Base-by-base conservation (phyloP, 2,797 vertebrate genomes). In the Thunnus albacares region DNA sequence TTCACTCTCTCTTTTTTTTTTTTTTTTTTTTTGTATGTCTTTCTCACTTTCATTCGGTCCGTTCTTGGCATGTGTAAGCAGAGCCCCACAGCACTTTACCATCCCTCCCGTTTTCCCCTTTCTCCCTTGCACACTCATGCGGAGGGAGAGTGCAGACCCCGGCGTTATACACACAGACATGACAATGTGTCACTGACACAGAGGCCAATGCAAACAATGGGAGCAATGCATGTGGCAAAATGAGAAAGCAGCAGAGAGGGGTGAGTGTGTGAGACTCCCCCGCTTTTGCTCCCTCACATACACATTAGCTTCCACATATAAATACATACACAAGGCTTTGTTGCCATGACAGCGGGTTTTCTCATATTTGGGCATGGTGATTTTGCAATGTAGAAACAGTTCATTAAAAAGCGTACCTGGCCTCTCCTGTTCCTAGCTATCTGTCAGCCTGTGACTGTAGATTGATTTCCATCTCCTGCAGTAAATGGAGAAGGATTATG, bases 131-230 rank as follows among this genome's bases (percentile, higher is more conserved):
- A 81, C 72, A 47, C 83, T 73, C 75, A 56, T 71, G 77, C 51
- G 71, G 76, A 71, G 81, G 69, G 71, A 63, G 82, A 38, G 87
- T n/a, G 76, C 83, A 47, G 79, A 75, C 67, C 85, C 80, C 59
- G 15, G 82, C 64, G 73, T 76, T 91, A 72, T 89, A 89, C 89
- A 90, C 90, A 91, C 90, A 92, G 88, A 92, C 90, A 85, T 89
- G 89, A 92, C 92, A 92, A 90, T 94, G 92, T 92, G 90, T 94
- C 93, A 92, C 82, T 91, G 93, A 92, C 90, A 93, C 89, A 83
- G 84, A 90, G 89, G 86, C 83, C 82, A 81, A 43, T 61, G 89
- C 89, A 93, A 92, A 94, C 94, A 94, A 92, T 90, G 76, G 77
- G 86, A 90, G 82, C 74, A 26, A 89, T 87, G 86, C 91, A 89